Evolutionary conservation across 2,797 vertebrate genomes (phyloP), one percentile per base, ranked within the genome.

Genomic region (Myripristis murdjan): DNA sequence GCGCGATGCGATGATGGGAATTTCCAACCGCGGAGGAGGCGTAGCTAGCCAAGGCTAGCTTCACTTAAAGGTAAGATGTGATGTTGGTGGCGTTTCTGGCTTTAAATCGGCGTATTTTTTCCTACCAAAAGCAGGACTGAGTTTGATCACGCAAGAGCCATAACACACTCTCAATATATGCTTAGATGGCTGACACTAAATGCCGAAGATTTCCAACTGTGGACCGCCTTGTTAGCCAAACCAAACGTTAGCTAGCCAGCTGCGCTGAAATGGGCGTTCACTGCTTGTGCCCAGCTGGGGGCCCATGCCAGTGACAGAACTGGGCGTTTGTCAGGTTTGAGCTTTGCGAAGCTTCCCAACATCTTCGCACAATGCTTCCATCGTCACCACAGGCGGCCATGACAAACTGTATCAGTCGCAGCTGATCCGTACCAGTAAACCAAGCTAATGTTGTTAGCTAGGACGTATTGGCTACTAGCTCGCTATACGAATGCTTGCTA

Each of bases 21-120:
- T 94, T 94, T 95, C 94, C 93, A 87, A 89, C 88, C 92, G 90
- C 87, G 86, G 88, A 92, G 89, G 86, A 91, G 89, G 88, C 81
- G 91, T 89, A 88, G 87, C 85, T 91, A 89, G 83, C 86, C 44
- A n/a, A 55, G 61, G 83, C 83, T 90, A 91, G 79, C 86, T 86
- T 83, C 88, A 79, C 77, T 82, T 66, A 70, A 89, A 94, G 95
- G 93, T 95, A 94, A 94, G 92, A 35, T 73, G 72, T 67, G 33
- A 22, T 28, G 44, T 7, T 80, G n/a, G 7, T 65, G 54, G 54
- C 55, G 75, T 87, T 73, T 90, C 3, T 70, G 33, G 8, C 24
- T 3, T 4, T 6, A 41, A 55, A 63, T 56, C 41, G n/a, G 6
- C 1, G 11, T 43, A 18, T 4, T 61, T 15, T 51, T 49, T n/a